Conservation (phyloP, 2,888 invertebrate genomes). For the Lepidochitona cinerea region DNA sequence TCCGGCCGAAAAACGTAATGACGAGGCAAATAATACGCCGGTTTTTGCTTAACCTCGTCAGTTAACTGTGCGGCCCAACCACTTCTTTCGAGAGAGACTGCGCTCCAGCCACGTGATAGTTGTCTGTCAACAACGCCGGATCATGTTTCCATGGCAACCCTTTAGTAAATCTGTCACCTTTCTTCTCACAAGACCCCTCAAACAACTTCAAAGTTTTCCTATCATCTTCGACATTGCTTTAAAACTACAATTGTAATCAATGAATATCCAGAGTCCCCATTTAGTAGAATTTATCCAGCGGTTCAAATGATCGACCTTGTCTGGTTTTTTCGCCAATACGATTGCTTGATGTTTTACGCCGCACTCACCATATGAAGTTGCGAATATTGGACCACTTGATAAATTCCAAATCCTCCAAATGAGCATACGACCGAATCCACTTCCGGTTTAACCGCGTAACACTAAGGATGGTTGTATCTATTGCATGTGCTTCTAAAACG, state of each 20-base stretch:
- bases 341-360: no score
- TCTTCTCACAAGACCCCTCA: not conserved
- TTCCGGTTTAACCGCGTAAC: not conserved
- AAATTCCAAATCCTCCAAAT: not conserved
- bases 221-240: not conserved
- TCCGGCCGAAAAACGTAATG: conserved; percentile 17
- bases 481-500: conserved; percentile 15
- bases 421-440: not conserved
- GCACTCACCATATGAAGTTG: not conserved
- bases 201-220: not conserved
- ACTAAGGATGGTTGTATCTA: conserved; percentile 16
- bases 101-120: conserved; percentile 1
- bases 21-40: conserved; percentile 13
- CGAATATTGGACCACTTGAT: not conserved
- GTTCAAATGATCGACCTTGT: conserved; percentile 10
- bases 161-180: not conserved
- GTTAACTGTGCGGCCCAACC: not conserved
- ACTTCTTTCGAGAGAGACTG: not conserved
- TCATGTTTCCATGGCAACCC: conserved; percentile 19
- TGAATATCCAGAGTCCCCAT: conserved; percentile 11
- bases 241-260: not conserved
- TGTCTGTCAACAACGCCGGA: not conserved
- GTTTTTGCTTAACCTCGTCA: not conserved
- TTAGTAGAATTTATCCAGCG: conserved; percentile 15
- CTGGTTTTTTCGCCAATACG: not conserved